A percentile compares a stretch with the other conserved stretches of the same genome.
Evolutionary conservation across 1,140 invertebrate species (phyloP).

Genomic region (Ceratoteleas bidentatus): DNA sequence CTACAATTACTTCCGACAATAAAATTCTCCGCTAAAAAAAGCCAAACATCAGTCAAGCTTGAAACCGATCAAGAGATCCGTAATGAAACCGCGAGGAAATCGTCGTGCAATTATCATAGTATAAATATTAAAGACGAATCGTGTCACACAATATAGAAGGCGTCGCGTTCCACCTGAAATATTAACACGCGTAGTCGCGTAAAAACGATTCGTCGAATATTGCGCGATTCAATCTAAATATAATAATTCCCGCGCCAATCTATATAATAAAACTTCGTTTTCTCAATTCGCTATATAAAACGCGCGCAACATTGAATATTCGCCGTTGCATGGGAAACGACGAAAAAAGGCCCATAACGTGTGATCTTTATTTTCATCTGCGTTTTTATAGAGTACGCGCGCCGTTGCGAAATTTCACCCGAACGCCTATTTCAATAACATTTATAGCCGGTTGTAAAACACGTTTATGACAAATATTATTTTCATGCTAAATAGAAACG

Average conservation of each 20-base stretch:
- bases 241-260: not conserved
- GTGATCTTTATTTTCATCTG: not conserved
- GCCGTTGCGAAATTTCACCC: conserved; percentile 2
- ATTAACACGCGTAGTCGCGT: not conserved
- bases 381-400: conserved; percentile 8
- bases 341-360: not conserved
- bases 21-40: too few relatives aligned
- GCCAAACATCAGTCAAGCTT: too few relatives aligned
- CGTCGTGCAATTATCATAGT: not conserved
- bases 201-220: not conserved
- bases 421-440: conserved; percentile 15
- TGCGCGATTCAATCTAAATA: not conserved
- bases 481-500: conserved; percentile 20
- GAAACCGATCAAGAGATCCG: too few relatives aligned
- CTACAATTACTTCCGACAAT: too few relatives aligned
- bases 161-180: not conserved
- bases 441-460: conserved; percentile 8
- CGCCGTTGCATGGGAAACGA: not conserved
- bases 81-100: too few relatives aligned
- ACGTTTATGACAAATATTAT: conserved; percentile 32
- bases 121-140: not conserved
- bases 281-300: not conserved
- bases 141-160: not conserved
- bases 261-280: not conserved
- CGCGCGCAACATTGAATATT: not conserved